These are phyloP conservation scores for Laothoe populi DNA, from an alignment of 2,888 invertebrate species.

Conservation along the genomic window DNA sequence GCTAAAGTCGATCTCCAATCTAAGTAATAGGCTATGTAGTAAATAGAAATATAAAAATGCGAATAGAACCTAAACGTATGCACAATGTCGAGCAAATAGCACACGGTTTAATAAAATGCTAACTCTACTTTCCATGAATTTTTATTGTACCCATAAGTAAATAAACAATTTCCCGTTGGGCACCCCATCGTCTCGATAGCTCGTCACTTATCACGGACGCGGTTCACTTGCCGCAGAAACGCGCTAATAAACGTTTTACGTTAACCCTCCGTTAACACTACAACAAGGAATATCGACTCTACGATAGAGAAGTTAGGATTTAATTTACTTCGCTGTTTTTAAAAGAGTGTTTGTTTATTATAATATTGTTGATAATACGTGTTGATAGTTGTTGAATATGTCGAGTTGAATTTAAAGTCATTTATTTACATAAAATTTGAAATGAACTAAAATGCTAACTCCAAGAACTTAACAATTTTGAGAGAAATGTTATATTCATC, in stretches of 20 bases:
- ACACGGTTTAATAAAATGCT: no score
- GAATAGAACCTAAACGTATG: no score
- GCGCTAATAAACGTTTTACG: conserved; percentile 78
- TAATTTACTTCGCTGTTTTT: conserved; percentile 10
- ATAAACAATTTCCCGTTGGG: conserved; percentile 36
- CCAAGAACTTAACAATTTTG: no score
- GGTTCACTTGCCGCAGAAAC: conserved; percentile 70
- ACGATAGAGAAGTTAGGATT: conserved; percentile 32
- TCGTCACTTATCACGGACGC: conserved; percentile 73
- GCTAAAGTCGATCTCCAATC: no score
- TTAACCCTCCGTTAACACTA: conserved; percentile 47
- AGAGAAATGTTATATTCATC: no score
- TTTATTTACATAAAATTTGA: no score
- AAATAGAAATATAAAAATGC: no score
- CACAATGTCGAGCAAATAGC: no score
- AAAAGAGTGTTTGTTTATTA: conserved; percentile 14
- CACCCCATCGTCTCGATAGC: conserved; percentile 64
- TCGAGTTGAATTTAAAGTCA: no score
- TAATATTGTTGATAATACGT: conserved; percentile 11
- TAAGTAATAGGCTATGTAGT: no score
- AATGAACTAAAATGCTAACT: no score
- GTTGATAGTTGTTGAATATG: conserved; percentile 26
- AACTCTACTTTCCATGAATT: no score
- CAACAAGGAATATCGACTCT: conserved; percentile 31
- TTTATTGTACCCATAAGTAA: background rate